Evolutionary conservation across 2,888 invertebrate species (phyloP).

Genomic region (Agrotis segetum): DNA sequence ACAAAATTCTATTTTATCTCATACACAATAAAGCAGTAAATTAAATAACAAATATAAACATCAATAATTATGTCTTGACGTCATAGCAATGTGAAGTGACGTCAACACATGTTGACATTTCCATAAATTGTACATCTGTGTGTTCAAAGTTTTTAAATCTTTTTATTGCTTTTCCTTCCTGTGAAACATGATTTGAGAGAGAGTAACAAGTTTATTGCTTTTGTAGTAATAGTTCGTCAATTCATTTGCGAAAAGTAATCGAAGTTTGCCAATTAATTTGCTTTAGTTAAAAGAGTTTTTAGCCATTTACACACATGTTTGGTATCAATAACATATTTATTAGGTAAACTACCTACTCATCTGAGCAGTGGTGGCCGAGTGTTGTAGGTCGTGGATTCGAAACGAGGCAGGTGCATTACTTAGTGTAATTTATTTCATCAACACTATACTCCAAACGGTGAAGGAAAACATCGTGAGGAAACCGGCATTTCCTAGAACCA

Average conservation of each 20-base stretch:
- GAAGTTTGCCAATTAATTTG: not conserved
- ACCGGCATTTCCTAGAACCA: too few species aligned
- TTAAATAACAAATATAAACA: conserved; percentile 46
- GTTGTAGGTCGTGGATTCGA: too few species aligned
- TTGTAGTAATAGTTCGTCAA: not conserved
- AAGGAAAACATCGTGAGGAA: too few species aligned
- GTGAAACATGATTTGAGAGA: conserved; percentile 20
- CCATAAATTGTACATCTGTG: conserved; percentile 53
- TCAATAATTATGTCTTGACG: conserved; percentile 24
- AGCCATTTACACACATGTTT: too few species aligned
- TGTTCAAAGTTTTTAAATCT: conserved; percentile 21
- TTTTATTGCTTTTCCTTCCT: conserved; percentile 44
- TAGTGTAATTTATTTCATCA: too few species aligned
- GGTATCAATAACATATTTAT: too few species aligned
- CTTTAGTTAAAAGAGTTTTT: not conserved
- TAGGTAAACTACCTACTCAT: too few species aligned
- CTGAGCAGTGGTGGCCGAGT: too few species aligned
- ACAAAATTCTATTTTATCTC: conserved; percentile 6
- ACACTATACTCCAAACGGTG: too few species aligned
- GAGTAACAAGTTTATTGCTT: not conserved
- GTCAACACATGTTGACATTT: conserved; percentile 7
- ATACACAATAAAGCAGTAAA: conserved; percentile 27
- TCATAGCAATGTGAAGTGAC: conserved; percentile 23
- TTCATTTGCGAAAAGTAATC: too few species aligned
- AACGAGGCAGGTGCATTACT: too few species aligned